Evolutionary conservation across 2,888 invertebrate genomes (phyloP), one percentile per base, ranked within the genome.

Genomic region (Atethmia centrago): DNA sequence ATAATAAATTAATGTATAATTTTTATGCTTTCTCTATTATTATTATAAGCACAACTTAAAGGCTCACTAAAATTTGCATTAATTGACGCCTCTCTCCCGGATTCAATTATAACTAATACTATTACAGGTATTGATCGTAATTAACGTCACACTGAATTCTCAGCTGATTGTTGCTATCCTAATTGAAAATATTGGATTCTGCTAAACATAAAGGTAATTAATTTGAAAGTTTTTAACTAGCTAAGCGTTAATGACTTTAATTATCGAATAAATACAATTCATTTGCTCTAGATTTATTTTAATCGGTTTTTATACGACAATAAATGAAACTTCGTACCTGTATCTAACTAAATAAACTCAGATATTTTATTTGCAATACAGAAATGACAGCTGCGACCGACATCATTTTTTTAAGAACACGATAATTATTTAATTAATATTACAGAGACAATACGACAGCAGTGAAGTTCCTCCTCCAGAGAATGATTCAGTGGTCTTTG

Each of bases 41-140:
- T 72, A 64, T 59, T 40, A 40, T 58, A 53, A 51, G 1, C 16
- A 12, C 12, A 49, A 42, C 31, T 42, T 40, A 36, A 51, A 76
- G 45, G 47, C 14, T 63, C 53, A 77, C 51, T 40, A 14, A 31
- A 42, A 64, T 59, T 63, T 56, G 10, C 42, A 45, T 28, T 58
- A 63, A 77, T 63, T 47, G n/a, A 55, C 53, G 53, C n/a, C 31
- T 45, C 40, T 69, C 51, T 19, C 28, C 19, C 42, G 7, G 64
- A 85, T 85, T 82, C 79, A 82, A 83, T 88, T 74, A 81, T 51
- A 49, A 40, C n/a, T 75, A 66, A 71, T 51, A 49, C 53, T 63
- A 53, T 47, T 59, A 72, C 64, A 76, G 76, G 74, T 81, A 85
- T 83, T 76, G 77, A 76, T 83, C 77, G 76, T 85, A 82, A 85